Evolutionary conservation across 2,797 vertebrate genomes (phyloP), one percentile per base, ranked within the genome.

Genomic region (Crenuchus spilurus): DNA sequence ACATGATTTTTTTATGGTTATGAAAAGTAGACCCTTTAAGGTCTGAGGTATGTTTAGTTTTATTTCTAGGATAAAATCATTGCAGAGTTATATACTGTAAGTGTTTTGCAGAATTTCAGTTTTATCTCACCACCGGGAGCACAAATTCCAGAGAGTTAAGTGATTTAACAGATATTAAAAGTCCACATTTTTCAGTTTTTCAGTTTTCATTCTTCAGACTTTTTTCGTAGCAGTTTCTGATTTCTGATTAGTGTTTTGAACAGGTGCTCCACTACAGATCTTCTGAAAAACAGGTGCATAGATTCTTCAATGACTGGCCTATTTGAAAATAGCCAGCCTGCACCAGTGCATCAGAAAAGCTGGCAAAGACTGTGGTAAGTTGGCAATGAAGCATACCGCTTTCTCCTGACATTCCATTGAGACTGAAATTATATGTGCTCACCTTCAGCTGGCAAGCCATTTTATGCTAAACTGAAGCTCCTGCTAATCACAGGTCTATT

Each of bases 401-500:
- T 33, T 58, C 55, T 58, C 55, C 30, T 16, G 55, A 58, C 20
- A 9, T 42, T 62, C 44, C 60, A 42, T 42, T 28, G 60, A 62
- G 39, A 24, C 7, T 16, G 20, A 44, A 24, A 44, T 63, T 44
- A 44, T 44, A 30, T 14, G 26, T 10, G 39, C 61, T 44, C 39
- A 63, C 61, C 61, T 63, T 44, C 39, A 28, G 24, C 39, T 63
- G 61, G 61, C 24, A 16, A 16, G 22, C 14, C 39, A 28, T n/a
- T 44, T 63, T 46, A n/a, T 44, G 61, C 24, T 30, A 18, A 63
- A 44, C 39, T 9, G 22, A 44, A 3, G 14, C 22, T 44, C 24
- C 39, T 46, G 24, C 61, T 63, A 26, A 63, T 63, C 39, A 63
- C 61, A 44, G 39, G 14, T 44, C 39, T 63, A 44, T 63, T 63